phyloP scores from a whole-genome alignment of 2,888 invertebrate species.

The Penaeus monodon region DNA sequence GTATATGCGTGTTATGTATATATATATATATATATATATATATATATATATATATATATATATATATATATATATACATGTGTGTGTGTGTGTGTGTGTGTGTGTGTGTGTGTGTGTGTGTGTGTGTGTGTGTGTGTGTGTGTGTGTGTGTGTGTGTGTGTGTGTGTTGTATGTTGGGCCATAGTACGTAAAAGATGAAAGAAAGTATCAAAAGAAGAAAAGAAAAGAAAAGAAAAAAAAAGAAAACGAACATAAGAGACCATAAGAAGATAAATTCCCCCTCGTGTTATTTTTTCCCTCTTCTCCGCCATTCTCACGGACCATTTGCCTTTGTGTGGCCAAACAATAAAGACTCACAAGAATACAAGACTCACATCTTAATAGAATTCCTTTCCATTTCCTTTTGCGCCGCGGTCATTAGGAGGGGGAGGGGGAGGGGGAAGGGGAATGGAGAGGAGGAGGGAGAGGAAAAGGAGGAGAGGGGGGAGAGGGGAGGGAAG shows the following conservation, averaged over 20 bases:
- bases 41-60: background rate
- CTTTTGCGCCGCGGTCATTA: background rate
- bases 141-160: background rate
- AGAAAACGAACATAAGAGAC: too few relatives aligned
- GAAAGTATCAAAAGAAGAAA: background rate
- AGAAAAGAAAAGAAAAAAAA: too few relatives aligned
- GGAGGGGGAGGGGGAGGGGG: background rate
- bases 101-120: background rate
- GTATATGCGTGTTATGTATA: background rate
- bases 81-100: background rate
- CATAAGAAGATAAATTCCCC: too few relatives aligned
- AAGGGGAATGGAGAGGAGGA: background rate
- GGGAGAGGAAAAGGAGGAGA: background rate
- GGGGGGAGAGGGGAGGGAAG: background rate
- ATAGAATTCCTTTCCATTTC: too few relatives aligned
- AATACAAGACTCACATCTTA: too few relatives aligned
- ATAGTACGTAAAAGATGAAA: background rate
- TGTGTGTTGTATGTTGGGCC: background rate
- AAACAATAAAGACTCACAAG: too few relatives aligned
- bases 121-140: too few relatives aligned
- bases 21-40: too few relatives aligned
- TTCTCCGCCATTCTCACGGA: too few relatives aligned
- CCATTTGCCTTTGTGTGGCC: too few relatives aligned
- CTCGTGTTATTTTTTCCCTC: too few relatives aligned
- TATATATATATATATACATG: background rate